Evolutionary conservation across 2,888 invertebrate species (phyloP).

Genomic region (Dynastes tityus): DNA sequence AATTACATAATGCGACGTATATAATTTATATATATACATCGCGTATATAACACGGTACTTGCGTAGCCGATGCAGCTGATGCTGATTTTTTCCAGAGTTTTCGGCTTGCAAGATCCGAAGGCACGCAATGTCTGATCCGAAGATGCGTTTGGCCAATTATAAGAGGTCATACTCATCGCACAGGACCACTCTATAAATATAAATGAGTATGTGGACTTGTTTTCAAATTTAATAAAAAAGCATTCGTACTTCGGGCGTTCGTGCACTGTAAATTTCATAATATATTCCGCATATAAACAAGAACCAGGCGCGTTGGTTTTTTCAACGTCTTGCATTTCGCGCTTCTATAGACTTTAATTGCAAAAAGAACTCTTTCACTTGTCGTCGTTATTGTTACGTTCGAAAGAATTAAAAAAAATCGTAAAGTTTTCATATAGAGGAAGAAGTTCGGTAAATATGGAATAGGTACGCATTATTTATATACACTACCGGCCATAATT

Average conservation of each 20-base stretch:
- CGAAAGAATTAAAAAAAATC: not conserved
- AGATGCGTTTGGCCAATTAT: slow-evolving; percentile 29
- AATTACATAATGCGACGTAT: too few relatives aligned
- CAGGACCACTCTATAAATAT: slow-evolving; percentile 42
- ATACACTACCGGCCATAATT: too few relatives aligned
- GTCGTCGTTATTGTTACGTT: not conserved
- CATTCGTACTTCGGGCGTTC: not conserved
- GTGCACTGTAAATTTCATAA: slow-evolving; percentile 27
- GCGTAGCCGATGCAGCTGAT: too few relatives aligned
- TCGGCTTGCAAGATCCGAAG: not conserved
- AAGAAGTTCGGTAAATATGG: too few relatives aligned
- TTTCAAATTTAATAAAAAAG: slow-evolving; percentile 38
- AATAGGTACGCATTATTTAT: too few relatives aligned
- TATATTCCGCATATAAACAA: slow-evolving; percentile 14
- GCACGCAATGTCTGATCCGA: slow-evolving; percentile 32
- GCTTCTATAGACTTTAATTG: not conserved
- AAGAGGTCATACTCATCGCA: slow-evolving; percentile 35
- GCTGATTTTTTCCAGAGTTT: not conserved
- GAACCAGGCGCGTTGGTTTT: slow-evolving; percentile 30
- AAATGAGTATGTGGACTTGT: slow-evolving; percentile 34
- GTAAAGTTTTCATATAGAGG: too few relatives aligned
- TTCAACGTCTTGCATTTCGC: slow-evolving; percentile 1
- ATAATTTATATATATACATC: too few relatives aligned
- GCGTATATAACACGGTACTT: too few relatives aligned
- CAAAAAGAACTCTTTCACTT: not conserved